phyloP scores from a whole-genome alignment of 2,797 vertebrate species.

The Acridotheres tristis region DNA sequence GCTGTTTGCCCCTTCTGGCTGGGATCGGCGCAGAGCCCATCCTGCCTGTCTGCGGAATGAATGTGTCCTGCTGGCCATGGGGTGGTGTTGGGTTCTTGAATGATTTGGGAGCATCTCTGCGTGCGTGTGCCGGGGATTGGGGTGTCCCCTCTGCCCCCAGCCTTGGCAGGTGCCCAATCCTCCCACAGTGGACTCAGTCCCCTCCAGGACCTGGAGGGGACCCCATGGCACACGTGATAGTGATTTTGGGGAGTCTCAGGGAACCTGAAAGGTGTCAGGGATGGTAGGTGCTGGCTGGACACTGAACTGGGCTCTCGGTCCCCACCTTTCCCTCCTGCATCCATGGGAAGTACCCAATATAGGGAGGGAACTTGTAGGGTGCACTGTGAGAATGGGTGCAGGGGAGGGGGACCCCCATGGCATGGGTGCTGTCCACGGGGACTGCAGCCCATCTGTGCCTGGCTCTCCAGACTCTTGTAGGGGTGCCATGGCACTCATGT shows the following conservation, averaged over 20 bases:
- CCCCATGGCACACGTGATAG: accelerated
- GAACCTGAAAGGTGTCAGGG: neutral
- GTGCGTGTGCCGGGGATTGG: accelerated
- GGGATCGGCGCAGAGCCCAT: neutral
- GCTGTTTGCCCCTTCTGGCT: accelerated
- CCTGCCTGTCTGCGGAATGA: accelerated
- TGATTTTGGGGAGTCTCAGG: neutral
- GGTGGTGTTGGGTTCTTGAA: accelerated
- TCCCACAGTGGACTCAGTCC: accelerated
- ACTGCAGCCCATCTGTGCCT: accelerated
- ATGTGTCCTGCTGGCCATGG: accelerated
- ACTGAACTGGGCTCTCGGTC: neutral
- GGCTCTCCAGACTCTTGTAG: accelerated
- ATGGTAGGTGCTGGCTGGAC: neutral
- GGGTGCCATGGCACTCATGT: neutral
- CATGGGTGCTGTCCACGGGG: neutral
- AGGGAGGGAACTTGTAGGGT: neutral
- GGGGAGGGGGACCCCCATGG: neutral
- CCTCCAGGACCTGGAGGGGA: neutral
- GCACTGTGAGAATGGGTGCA: accelerated
- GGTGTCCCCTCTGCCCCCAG: neutral
- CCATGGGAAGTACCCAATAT: neutral
- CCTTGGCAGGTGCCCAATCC: neutral
- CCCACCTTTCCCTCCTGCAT: neutral
- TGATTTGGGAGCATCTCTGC: accelerated